Evolutionary conservation across 2,113 vertebrate species (phyloP).

Genomic region (Rhinoderma darwinii): DNA sequence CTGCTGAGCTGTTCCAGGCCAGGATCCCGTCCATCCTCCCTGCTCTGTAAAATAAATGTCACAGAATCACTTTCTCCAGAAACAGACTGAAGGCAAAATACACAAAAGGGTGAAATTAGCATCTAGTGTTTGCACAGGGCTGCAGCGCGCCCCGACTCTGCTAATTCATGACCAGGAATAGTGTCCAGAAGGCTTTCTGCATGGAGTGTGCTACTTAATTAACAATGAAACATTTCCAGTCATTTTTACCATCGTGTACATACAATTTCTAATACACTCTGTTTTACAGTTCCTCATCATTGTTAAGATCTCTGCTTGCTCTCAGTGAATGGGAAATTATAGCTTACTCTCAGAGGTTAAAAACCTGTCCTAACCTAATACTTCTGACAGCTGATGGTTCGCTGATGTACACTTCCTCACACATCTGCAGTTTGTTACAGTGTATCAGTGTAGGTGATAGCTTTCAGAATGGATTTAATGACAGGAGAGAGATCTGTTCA

Average conservation of each 20-base stretch:
- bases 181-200: neutral
- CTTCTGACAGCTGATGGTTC: too few relatives aligned
- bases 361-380: too few relatives aligned
- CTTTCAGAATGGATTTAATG: too few relatives aligned
- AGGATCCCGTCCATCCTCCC: too few relatives aligned
- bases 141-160: neutral
- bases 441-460: too few relatives aligned
- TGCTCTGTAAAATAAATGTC: neutral
- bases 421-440: too few relatives aligned
- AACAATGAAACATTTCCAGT: neutral
- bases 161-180: neutral
- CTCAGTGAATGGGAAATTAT: too few relatives aligned
- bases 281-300: neutral
- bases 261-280: too few relatives aligned
- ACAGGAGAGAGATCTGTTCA: too few relatives aligned
- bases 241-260: neutral
- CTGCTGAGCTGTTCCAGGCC: neutral
- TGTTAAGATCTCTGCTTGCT: neutral
- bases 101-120: conserved; percentile 25
- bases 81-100: neutral
- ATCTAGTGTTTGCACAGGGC: neutral
- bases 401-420: too few relatives aligned
- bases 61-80: neutral
- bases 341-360: too few relatives aligned
- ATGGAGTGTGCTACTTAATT: neutral